phyloP scores from a whole-genome alignment of 2,888 invertebrate genomes.

The Mesorhabditis spiculigera region DNA sequence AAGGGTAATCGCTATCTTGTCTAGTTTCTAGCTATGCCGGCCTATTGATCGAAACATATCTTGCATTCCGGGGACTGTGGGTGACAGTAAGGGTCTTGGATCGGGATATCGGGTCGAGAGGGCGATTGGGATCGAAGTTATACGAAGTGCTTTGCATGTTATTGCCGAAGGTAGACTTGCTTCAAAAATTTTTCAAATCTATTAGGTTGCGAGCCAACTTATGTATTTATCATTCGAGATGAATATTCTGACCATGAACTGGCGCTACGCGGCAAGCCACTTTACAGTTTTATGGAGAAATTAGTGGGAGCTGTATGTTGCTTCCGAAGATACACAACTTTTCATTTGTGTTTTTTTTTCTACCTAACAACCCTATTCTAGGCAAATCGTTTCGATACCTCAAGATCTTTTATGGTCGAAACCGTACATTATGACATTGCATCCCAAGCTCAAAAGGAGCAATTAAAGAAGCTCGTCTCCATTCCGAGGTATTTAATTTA shows the following conservation, averaged over 20 bases:
- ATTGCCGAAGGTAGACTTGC: no score
- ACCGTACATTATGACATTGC: neutral
- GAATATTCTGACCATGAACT: neutral
- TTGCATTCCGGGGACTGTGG: conserved; percentile 4
- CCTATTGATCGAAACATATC: neutral
- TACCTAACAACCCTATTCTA: no score
- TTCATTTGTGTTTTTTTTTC: no score
- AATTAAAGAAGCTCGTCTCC: neutral
- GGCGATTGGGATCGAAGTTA: no score
- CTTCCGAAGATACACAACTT: neutral
- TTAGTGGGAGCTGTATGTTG: neutral
- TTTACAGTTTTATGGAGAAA: neutral
- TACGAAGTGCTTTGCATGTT: no score
- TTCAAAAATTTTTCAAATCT: neutral
- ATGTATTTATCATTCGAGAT: neutral
- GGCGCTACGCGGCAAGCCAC: neutral
- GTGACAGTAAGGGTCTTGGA: neutral
- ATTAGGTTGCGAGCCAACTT: neutral
- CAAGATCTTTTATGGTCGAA: no score
- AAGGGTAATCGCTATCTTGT: neutral
- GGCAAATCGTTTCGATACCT: no score
- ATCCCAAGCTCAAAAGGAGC: neutral
- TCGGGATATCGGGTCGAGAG: no score
- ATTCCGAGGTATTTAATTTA: neutral
- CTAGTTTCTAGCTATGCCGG: neutral